A percentile compares a stretch with the other conserved stretches of the same genome.
Evolutionary conservation across 2,113 vertebrate species (phyloP).

Genomic region (Fulmarus glacialis): DNA sequence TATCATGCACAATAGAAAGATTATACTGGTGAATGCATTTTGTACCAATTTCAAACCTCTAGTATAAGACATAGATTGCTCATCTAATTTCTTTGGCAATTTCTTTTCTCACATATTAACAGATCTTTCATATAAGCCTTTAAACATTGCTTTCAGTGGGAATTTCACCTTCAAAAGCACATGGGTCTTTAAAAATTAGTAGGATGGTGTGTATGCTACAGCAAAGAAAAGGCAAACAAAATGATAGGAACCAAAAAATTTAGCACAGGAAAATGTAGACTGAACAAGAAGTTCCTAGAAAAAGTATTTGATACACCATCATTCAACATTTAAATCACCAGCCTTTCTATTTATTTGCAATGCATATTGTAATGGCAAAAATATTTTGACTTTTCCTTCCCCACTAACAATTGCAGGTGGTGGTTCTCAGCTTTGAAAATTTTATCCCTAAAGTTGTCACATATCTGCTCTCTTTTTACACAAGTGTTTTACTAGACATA

Average conservation of each 20-base stretch:
- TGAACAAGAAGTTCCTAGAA: not conserved
- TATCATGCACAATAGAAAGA: rapidly evolving
- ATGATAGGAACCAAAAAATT: not conserved
- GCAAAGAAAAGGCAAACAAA: not conserved
- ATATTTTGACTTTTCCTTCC: not conserved
- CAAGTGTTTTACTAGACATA: not conserved
- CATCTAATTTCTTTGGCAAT: not conserved
- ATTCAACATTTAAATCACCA: not conserved
- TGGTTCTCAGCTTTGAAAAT: not conserved
- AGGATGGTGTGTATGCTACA: rapidly evolving
- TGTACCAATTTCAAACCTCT: not conserved
- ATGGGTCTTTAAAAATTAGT: not conserved
- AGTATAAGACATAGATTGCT: not conserved
- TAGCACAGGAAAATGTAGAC: not conserved
- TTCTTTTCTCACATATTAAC: not conserved
- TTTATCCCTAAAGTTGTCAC: not conserved
- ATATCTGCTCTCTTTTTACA: not conserved
- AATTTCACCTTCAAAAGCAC: not conserved
- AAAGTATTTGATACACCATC: not conserved
- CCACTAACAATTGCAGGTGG: not conserved
- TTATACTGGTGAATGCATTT: not conserved
- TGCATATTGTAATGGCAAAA: not conserved
- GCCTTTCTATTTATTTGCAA: not conserved
- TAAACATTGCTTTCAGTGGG: not conserved
- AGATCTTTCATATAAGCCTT: not conserved